Percentiles rank a stretch among this genome's conserved stretches.
Evolutionary conservation across 2,113 vertebrate genomes (phyloP).

Genomic region (Crotalus horridus): DNA sequence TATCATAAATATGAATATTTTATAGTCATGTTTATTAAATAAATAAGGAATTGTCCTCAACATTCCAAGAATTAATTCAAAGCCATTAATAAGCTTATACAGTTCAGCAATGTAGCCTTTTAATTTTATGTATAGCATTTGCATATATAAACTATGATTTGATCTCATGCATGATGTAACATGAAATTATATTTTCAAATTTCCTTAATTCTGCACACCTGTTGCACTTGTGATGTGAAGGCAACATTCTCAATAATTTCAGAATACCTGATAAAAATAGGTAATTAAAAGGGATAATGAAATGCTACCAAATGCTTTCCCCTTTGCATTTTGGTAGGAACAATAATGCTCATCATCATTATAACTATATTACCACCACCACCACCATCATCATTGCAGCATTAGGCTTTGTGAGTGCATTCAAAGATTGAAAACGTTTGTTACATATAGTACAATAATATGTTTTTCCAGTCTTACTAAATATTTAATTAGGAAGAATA

Average conservation of each 20-base stretch:
- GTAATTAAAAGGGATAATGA: background rate
- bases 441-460: background rate
- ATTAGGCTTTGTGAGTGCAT: constrained; percentile 5
- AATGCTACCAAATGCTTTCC: constrained; percentile 2
- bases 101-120: constrained; percentile 37
- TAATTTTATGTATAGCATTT: constrained; percentile 50
- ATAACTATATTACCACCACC: background rate
- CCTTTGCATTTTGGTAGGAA: background rate
- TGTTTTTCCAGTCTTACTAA: background rate
- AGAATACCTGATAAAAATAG: constrained; percentile 19
- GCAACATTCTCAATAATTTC: constrained; percentile 12
- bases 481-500: background rate
- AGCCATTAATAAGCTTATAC: constrained; percentile 54
- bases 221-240: constrained; percentile 2
- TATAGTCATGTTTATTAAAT: constrained; percentile 46
- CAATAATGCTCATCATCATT: background rate
- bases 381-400: background rate
- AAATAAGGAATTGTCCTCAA: constrained; percentile 52
- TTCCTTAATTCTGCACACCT: constrained; percentile 11
- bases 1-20: constrained; percentile 36
- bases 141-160: constrained; percentile 25
- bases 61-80: constrained; percentile 47
- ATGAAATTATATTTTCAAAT: constrained; percentile 33
- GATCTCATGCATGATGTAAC: constrained; percentile 28
- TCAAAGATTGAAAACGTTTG: background rate